These are phyloP conservation scores for Trissoscelio sp. DNA, from an alignment of 2,888 invertebrate species.

Conservation along the genomic window DNA sequence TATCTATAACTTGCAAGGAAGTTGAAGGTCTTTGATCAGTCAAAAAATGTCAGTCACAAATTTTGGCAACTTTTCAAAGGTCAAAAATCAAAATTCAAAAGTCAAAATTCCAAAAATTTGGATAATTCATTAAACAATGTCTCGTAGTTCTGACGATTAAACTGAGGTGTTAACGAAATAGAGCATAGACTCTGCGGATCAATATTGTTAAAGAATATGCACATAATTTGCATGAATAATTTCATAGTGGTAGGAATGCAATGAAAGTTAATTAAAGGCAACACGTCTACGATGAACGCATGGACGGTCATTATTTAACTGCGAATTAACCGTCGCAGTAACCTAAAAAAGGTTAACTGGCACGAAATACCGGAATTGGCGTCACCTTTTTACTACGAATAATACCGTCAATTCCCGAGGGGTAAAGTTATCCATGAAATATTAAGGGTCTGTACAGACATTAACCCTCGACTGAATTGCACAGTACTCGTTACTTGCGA, in stretches of 20 bases:
- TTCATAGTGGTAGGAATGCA: constrained; percentile 32
- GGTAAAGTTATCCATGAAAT: constrained; percentile 79
- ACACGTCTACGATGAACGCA: constrained; percentile 33
- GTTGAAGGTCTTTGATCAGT: no score
- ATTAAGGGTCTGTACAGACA: constrained; percentile 76
- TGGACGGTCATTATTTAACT: constrained; percentile 48
- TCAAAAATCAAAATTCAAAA: no score
- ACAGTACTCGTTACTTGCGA: constrained; percentile 49
- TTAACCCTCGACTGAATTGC: constrained; percentile 72
- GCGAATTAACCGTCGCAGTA: constrained; percentile 47
- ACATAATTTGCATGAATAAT: constrained; percentile 57
- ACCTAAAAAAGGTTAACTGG: constrained; percentile 42
- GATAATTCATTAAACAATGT: no score
- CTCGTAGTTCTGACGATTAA: no score
- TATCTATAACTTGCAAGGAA: no score
- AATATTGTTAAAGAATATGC: constrained; percentile 56
- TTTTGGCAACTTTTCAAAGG: no score
- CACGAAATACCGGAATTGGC: constrained; percentile 38
- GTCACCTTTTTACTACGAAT: constrained; percentile 66
- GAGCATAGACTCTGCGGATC: constrained; percentile 22
- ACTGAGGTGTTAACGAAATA: constrained; percentile 17
- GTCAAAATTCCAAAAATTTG: no score
- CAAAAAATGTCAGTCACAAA: no score
- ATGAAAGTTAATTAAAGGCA: constrained; percentile 54
- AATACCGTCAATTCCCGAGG: constrained; percentile 73